Evolutionary conservation across 1,140 invertebrate genomes (phyloP).

Genomic region (Galleria mellonella): DNA sequence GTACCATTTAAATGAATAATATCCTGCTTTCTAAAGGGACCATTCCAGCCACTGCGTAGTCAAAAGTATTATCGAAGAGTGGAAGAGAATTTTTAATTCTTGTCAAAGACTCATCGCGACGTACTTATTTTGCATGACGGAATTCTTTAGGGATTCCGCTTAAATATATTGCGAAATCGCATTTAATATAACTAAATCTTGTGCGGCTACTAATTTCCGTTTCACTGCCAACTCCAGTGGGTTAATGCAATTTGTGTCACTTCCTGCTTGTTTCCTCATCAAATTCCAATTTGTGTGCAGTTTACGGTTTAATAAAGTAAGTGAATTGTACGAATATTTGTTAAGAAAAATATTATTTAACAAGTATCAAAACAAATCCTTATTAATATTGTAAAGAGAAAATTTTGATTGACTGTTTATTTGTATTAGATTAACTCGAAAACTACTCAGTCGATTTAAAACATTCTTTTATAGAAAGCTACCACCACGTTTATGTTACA

Average conservation of each 20-base stretch:
- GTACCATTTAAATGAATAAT: conserved; percentile 66
- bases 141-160: conserved; percentile 30
- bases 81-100: conserved; percentile 44
- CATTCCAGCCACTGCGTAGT: conserved; percentile 39
- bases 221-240: conserved; percentile 11
- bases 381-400: not conserved
- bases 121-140: conserved; percentile 62
- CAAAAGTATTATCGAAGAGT: conserved; percentile 46
- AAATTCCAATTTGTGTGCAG: conserved; percentile 10
- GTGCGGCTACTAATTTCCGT: conserved; percentile 19
- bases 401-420: not conserved
- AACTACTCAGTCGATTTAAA: no score
- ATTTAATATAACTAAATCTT: conserved; percentile 25
- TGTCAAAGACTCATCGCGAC: conserved; percentile 41
- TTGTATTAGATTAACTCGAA: no score
- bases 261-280: conserved; percentile 11
- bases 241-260: conserved; percentile 13
- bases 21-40: conserved; percentile 43
- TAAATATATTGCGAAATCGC: conserved; percentile 31
- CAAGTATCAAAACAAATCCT: no score
- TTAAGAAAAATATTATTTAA: not conserved
- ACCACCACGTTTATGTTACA: not conserved
- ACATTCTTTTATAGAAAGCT: not conserved
- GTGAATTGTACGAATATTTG: not conserved
- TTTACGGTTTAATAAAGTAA: not conserved